Conservation (phyloP, 92 coral and sea anemone genomes). For the Paragorgia papillata region DNA sequence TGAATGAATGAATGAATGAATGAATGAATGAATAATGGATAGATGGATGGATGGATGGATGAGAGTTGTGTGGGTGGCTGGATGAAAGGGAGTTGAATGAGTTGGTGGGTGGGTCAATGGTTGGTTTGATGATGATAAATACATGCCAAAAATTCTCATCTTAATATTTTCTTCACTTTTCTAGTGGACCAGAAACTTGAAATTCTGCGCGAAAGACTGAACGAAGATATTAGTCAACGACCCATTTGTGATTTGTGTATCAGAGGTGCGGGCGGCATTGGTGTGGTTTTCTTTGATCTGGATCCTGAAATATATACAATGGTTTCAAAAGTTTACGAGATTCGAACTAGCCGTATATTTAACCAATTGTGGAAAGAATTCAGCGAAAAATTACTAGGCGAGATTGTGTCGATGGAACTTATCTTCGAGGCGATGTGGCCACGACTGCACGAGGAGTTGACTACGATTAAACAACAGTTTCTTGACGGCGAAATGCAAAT, state of each 20-base stretch:
- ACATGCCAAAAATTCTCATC: too few species aligned
- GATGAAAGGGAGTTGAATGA: too few species aligned
- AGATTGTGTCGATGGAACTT: slow-evolving; percentile 46
- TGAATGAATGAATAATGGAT: too few species aligned
- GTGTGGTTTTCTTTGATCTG: slow-evolving; percentile 65
- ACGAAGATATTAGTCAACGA: neutral
- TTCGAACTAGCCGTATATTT: slow-evolving; percentile 61
- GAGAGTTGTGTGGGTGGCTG: too few species aligned
- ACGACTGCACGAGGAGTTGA: slow-evolving; percentile 31
- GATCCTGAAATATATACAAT: slow-evolving; percentile 46
- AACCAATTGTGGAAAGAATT: slow-evolving; percentile 62
- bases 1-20: too few species aligned
- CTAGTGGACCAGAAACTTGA: slow-evolving; percentile 19
- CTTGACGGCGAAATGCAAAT: slow-evolving; percentile 41
- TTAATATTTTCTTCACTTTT: too few species aligned
- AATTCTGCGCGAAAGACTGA: neutral
- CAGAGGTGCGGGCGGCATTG: neutral
- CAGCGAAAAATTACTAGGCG: slow-evolving; percentile 36
- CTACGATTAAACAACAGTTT: slow-evolving; percentile 34
- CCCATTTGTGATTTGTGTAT: slow-evolving; percentile 12
- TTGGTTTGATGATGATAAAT: too few species aligned
- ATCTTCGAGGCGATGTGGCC: slow-evolving; percentile 62
- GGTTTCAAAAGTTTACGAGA: slow-evolving; percentile 47
- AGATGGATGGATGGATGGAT: too few species aligned
- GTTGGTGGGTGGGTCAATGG: too few species aligned